A percentile compares a stretch with the other conserved stretches of the same genome.
These are phyloP conservation scores for Malacosoma neustria DNA, from an alignment of 2,888 invertebrate genomes.

Conservation along the genomic window DNA sequence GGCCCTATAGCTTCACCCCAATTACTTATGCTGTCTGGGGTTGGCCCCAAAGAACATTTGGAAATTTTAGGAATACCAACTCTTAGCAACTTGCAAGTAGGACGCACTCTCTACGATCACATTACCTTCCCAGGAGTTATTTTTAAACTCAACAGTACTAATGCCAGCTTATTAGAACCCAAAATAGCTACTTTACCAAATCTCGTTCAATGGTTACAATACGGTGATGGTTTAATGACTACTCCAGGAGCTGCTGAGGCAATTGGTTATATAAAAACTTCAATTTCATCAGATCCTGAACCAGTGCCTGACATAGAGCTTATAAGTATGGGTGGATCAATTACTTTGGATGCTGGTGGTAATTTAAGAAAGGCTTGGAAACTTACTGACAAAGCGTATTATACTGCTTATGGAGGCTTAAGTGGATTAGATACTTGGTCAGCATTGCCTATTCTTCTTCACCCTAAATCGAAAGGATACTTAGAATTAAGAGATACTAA, in stretches of 20 bases:
- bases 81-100: conserved; percentile 78
- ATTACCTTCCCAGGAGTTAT: conserved; percentile 69
- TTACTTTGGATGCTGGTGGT: conserved; percentile 75
- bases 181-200: conserved; percentile 55
- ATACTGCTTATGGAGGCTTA: conserved; percentile 71
- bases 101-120: conserved; percentile 78
- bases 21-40: conserved; percentile 91
- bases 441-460: conserved; percentile 80
- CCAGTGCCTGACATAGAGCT: conserved; percentile 80
- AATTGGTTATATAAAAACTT: conserved; percentile 77
- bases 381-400: conserved; percentile 72
- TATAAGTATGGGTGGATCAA: conserved; percentile 77
- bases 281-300: conserved; percentile 65
- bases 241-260: conserved; percentile 80
- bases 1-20: conserved; percentile 94
- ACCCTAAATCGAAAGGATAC: conserved; percentile 83
- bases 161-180: conserved; percentile 52
- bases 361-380: conserved; percentile 70
- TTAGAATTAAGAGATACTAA: conserved; percentile 82
- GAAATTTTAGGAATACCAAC: conserved; percentile 74
- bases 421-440: conserved; percentile 75
- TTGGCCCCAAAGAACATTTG: conserved; percentile 75
- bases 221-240: conserved; percentile 72
- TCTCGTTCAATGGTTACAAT: conserved; percentile 58
- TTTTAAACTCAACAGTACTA: conserved; percentile 55